A percentile compares a stretch with the other conserved stretches of the same genome.
These are phyloP conservation scores for Anas platyrhynchos DNA, from an alignment of 2,113 vertebrate genomes.

Conservation along the genomic window DNA sequence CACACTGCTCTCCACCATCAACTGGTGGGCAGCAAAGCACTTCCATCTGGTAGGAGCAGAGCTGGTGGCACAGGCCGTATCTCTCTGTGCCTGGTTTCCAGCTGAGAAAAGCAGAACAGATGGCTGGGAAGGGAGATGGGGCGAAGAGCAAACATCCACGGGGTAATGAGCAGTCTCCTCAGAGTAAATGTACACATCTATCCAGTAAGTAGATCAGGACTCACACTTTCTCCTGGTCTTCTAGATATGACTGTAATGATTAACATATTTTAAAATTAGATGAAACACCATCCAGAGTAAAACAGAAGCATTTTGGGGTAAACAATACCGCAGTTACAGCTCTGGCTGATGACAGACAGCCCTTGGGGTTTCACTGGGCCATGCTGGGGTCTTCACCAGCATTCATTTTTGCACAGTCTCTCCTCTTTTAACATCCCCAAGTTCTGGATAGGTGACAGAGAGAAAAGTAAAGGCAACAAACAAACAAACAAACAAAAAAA, in stretches of 20 bases:
- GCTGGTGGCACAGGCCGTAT: not conserved
- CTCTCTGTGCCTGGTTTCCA: not conserved
- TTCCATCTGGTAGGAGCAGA: constrained; percentile 15
- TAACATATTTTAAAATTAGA: not conserved
- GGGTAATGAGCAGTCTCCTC: not conserved
- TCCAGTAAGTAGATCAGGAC: not conserved
- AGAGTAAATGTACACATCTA: not conserved
- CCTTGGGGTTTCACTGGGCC: not conserved
- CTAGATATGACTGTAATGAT: not conserved
- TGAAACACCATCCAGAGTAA: not conserved
- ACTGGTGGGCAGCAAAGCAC: not conserved
- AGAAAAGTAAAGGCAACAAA: not conserved
- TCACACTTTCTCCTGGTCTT: not conserved
- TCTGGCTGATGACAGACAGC: not conserved
- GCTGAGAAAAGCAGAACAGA: not conserved
- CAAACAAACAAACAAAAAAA: not conserved
- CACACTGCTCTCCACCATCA: not conserved
- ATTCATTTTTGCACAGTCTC: rapidly evolving
- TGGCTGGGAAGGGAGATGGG: not conserved
- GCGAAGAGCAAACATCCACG: not conserved
- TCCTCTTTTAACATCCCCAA: not conserved
- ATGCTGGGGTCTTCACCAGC: not conserved
- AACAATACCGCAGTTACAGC: not conserved
- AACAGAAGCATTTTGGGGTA: not conserved
- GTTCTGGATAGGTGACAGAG: rapidly evolving